Conservation (phyloP, 2,113 vertebrate genomes). For the Sinocyclocheilus maitianheensis region DNA sequence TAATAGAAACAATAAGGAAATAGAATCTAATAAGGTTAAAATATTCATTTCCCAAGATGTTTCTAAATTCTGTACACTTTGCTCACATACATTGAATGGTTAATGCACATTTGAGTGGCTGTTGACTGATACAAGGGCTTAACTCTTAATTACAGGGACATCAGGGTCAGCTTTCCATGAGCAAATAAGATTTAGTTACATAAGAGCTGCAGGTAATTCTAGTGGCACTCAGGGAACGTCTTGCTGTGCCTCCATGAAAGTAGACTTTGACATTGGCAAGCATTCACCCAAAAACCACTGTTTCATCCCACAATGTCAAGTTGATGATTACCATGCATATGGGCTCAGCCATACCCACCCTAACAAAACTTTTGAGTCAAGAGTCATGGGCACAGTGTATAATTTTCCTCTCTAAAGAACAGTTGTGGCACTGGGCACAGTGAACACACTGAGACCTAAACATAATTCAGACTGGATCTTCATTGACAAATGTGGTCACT, state of each 20-base stretch:
- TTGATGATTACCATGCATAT: slow-evolving; percentile 17
- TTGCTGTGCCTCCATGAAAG: not conserved
- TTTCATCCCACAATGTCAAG: slow-evolving; percentile 1
- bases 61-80: not conserved
- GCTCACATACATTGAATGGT: not conserved
- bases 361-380: not conserved
- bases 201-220: slow-evolving; percentile 24
- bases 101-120: slow-evolving; percentile 4
- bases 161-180: slow-evolving; percentile 12
- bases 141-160: slow-evolving; percentile 22
- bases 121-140: slow-evolving; percentile 18
- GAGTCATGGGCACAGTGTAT: not conserved
- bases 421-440: not conserved
- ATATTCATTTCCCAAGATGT: not conserved
- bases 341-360: not conserved
- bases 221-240: not conserved
- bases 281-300: slow-evolving; percentile 6
- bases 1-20: not conserved
- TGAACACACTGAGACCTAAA: slow-evolving; percentile 30
- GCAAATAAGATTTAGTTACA: slow-evolving; percentile 32
- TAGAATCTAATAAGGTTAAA: not conserved
- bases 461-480: slow-evolving; percentile 34
- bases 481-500: not conserved
- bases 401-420: not conserved
- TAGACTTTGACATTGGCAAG: not conserved